These are phyloP conservation scores for Drosophila serrata DNA, from an alignment of 1,140 invertebrate species.

Conservation along the genomic window DNA sequence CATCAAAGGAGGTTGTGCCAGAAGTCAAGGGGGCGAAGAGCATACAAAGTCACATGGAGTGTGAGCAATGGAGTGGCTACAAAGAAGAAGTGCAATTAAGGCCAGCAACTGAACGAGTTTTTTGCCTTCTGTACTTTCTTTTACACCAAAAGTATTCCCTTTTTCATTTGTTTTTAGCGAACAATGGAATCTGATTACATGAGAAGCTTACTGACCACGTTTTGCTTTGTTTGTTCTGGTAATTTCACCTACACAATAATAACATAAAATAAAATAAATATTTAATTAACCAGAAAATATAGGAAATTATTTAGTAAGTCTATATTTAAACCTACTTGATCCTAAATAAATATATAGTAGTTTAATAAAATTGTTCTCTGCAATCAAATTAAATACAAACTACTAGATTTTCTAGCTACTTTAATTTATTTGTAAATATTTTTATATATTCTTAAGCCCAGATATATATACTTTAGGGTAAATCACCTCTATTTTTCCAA, in stretches of 20 bases:
- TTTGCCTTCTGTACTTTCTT: constrained; percentile 5
- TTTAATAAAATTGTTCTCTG: no score
- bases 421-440: no score
- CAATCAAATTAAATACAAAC: not conserved
- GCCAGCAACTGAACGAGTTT: constrained; percentile 52
- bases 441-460: not conserved
- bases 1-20: constrained; percentile 31
- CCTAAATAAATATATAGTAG: no score
- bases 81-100: constrained; percentile 43
- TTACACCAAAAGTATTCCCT: no score
- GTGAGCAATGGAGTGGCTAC: constrained; percentile 16
- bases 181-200: constrained; percentile 20
- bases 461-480: not conserved
- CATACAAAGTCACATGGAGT: constrained; percentile 5
- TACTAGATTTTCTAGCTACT: no score
- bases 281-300: not conserved
- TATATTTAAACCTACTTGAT: not conserved
- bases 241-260: not conserved
- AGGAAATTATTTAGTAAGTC: not conserved
- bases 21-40: constrained; percentile 4
- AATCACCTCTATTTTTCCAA: not conserved
- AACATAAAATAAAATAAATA: not conserved
- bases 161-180: not conserved
- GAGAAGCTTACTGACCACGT: not conserved
- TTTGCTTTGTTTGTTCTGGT: not conserved